phyloP scores from a whole-genome alignment of 2,888 invertebrate genomes.

The Oconnorella tubifera region DNA sequence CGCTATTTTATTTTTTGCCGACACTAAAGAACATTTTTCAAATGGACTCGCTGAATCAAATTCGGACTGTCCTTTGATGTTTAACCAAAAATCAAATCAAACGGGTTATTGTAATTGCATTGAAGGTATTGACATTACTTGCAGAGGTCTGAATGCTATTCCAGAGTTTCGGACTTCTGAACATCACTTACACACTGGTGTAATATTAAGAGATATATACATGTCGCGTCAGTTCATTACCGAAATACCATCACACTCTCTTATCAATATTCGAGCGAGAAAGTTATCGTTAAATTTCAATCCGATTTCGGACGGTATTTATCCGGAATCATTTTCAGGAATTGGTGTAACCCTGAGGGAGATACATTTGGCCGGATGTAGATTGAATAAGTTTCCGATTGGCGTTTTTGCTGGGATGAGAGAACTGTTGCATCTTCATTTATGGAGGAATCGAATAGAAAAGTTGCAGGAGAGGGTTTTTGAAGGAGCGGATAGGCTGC shows the following conservation, averaged over 20 bases:
- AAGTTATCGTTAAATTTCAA: slow-evolving; percentile 28
- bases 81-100: no score
- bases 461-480: slow-evolving; percentile 22
- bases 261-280: not conserved
- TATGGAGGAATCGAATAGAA: slow-evolving; percentile 29
- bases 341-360: slow-evolving; percentile 23
- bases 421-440: slow-evolving; percentile 18
- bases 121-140: no score
- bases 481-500: slow-evolving; percentile 12
- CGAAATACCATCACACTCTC: not conserved
- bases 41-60: no score
- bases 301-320: slow-evolving; percentile 21
- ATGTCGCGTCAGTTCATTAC: not conserved
- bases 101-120: no score
- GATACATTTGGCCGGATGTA: slow-evolving; percentile 22
- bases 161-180: no score
- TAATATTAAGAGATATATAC: not conserved
- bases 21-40: no score
- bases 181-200: not conserved
- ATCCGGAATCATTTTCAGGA: slow-evolving; percentile 20
- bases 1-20: no score
- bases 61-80: no score
- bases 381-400: slow-evolving; percentile 12
- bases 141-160: no score
- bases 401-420: slow-evolving; percentile 21